A percentile compares a stretch with the other conserved stretches of the same genome.
Conservation (phyloP, 1,140 invertebrate genomes). For the Triops cancriformis region DNA sequence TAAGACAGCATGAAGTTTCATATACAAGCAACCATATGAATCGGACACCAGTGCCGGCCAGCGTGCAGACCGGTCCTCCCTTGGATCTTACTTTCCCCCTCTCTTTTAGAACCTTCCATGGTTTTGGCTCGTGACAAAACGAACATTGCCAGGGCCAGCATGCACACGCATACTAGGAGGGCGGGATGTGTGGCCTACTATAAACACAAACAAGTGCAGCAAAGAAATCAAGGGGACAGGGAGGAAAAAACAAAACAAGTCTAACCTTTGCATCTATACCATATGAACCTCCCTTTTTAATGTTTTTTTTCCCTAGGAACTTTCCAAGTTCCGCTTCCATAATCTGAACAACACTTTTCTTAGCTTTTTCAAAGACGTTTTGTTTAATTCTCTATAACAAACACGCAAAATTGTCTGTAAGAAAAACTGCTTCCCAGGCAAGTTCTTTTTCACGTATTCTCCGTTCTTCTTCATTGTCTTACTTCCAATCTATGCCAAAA, state of each 20-base stretch:
- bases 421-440: too few species aligned
- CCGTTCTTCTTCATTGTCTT: too few species aligned
- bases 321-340: not conserved
- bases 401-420: not conserved
- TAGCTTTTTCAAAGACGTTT: not conserved
- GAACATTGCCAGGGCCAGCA: not conserved
- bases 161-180: not conserved
- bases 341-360: not conserved
- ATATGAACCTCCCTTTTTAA: not conserved
- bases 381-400: not conserved
- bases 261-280: not conserved
- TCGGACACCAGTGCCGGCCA: conserved; percentile 7
- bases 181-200: not conserved
- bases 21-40: conserved; percentile 6
- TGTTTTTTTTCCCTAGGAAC: not conserved
- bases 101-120: not conserved
- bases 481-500: too few species aligned
- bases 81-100: not conserved
- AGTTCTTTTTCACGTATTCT: too few species aligned
- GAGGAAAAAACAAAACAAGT: not conserved
- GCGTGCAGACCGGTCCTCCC: not conserved
- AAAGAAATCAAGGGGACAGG: not conserved
- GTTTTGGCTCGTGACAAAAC: not conserved
- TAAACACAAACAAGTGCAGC: conserved; percentile 3
- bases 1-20: conserved; percentile 14